Conservation (phyloP, 2,113 vertebrate genomes). For the Leucopsar rothschildi region DNA sequence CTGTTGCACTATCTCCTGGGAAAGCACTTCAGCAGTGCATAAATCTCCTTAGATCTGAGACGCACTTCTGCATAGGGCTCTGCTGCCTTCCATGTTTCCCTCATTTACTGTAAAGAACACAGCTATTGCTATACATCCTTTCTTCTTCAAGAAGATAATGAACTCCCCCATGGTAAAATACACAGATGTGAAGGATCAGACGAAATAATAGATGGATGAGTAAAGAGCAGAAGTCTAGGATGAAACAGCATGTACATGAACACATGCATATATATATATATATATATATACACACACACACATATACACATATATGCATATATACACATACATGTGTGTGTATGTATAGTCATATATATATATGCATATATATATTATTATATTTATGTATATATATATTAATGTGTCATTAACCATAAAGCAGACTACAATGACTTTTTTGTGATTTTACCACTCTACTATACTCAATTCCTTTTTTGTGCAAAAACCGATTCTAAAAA, state of each 20-base stretch:
- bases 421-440: not conserved
- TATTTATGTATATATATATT: not conserved
- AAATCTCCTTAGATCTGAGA: not conserved
- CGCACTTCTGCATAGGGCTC: rapidly evolving
- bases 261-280: too few relatives aligned
- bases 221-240: not conserved
- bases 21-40: not conserved
- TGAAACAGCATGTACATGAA: not conserved
- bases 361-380: too few relatives aligned
- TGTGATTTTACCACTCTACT: not conserved
- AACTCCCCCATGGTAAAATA: not conserved
- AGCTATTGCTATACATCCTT: not conserved
- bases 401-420: not conserved
- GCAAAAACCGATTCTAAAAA: not conserved
- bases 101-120: not conserved
- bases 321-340: not conserved
- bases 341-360: too few relatives aligned
- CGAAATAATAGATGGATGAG: not conserved
- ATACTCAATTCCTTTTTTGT: not conserved
- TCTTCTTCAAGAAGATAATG: not conserved
- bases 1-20: not conserved
- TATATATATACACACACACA: too few relatives aligned
- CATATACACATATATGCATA: too few relatives aligned
- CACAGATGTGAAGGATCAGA: not conserved
- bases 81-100: not conserved